Base-by-base conservation (phyloP, 2,888 invertebrate species). In the Torymus auratus region DNA sequence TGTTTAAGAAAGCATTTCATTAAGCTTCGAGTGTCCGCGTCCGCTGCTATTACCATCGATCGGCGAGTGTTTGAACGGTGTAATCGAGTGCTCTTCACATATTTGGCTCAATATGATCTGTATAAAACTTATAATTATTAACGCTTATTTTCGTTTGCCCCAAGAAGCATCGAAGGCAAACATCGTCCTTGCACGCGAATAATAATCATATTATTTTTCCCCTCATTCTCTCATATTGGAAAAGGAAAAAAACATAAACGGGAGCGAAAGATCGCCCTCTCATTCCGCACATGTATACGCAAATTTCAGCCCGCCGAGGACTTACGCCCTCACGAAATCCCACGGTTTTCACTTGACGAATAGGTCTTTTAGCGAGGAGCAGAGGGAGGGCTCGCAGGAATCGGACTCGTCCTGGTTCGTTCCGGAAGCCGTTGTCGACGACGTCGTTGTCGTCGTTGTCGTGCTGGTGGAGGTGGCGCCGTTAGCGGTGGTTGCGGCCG, bases 341-440 rank as follows among this genome's bases (percentile, higher is more conserved):
- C n/a, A 15, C 23, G 85, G 62, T 94, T 41, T 65, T 83, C 81
- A 95, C 94, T 96, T 96, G 89, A 96, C 96, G 90, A 96, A 96
- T 72, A 96, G 94, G 91, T 96, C 96, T 91, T 96, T 96, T 73
- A 96, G 92, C 65, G 96, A 95, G 83, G 96, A 94, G 92, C 96
- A 96, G 85, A 96, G 93, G 52, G 95, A 95, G 61, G 96, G 94
- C 86, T 96, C 96, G 91, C 96, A 96, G 41, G 94, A 93, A 85
- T 95, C 95, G 78, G 93, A 91, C 80, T 94, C 93, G 77, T 95
- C 95, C 56, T 95, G 95, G 81, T 95, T 95, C 60, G 94, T 94
- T 84, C 91, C 60, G 20, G 73, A 2, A 12, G 68, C 13, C n/a
- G 73, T 41, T 10, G 41, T 7, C 65, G 41, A 41, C 41, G 1